These are phyloP conservation scores for Tinea pellionella DNA, from an alignment of 2,888 invertebrate genomes.

Conservation along the genomic window DNA sequence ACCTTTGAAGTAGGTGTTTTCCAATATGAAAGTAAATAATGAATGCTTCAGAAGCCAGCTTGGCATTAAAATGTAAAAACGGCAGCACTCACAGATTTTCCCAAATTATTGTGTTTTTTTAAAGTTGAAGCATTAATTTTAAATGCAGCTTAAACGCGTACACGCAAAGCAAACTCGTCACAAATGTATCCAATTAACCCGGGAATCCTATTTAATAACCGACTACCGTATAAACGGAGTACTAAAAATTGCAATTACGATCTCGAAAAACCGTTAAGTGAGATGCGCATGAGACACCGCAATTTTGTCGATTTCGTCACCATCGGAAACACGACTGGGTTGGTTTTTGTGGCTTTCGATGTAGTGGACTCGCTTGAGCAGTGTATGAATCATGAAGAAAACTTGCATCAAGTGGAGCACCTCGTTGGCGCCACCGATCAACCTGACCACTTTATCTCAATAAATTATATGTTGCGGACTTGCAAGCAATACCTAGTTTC, in stretches of 20 bases:
- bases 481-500: neutral
- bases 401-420: neutral
- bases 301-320: conserved; percentile 42
- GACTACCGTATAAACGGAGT: conserved; percentile 55
- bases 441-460: neutral
- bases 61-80: conserved; percentile 2
- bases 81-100: neutral
- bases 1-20: neutral
- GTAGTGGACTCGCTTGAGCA: conserved; percentile 23
- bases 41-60: neutral
- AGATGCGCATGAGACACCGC: conserved; percentile 42
- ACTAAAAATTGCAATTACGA: conserved; percentile 32
- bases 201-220: conserved; percentile 56
- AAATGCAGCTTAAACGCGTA: conserved; percentile 37
- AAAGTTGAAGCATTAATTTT: conserved; percentile 17
- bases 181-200: conserved; percentile 50
- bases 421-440: conserved; percentile 1
- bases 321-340: conserved; percentile 43
- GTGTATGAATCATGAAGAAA: conserved; percentile 38
- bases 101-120: conserved; percentile 7
- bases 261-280: conserved; percentile 53
- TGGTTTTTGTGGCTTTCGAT: conserved; percentile 29
- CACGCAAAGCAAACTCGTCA: conserved; percentile 32
- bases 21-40: conserved; percentile 1
- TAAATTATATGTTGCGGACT: neutral